Percentiles rank a stretch among this genome's conserved stretches.
phyloP scores from a whole-genome alignment of 2,797 vertebrate genomes.

The Phyllotis vaccarum region DNA sequence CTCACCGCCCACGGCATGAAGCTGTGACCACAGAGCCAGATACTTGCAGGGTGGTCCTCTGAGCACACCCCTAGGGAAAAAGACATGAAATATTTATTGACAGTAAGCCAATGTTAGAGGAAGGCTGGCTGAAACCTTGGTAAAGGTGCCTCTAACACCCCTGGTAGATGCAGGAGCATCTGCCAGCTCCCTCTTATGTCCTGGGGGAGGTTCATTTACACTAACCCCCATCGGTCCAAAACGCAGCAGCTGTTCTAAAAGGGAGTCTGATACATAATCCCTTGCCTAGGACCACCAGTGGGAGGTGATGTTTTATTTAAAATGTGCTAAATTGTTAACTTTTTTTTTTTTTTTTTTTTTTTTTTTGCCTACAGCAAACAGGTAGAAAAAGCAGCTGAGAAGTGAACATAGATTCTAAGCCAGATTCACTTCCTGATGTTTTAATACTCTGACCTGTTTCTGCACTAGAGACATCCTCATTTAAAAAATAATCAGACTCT shows the following conservation, averaged over 20 bases:
- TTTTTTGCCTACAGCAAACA: constrained; percentile 47
- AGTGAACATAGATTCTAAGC: not conserved
- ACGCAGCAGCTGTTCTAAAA: constrained; percentile 73
- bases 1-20: constrained; percentile 70
- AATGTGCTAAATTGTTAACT: constrained; percentile 60
- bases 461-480: not conserved
- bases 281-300: constrained; percentile 57
- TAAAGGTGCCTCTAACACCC: constrained; percentile 56
- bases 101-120: constrained; percentile 69
- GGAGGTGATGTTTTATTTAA: constrained; percentile 63
- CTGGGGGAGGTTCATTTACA: constrained; percentile 57
- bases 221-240: constrained; percentile 57
- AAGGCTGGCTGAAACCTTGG: constrained; percentile 63
- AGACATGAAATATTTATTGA: constrained; percentile 79
- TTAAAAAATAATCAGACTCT: constrained; percentile 33
- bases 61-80: constrained; percentile 65
- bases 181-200: constrained; percentile 69
- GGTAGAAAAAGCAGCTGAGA: constrained; percentile 51
- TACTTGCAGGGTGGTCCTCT: constrained; percentile 82
- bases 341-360: constrained; percentile 25
- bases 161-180: constrained; percentile 55
- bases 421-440: not conserved
- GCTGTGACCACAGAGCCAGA: constrained; percentile 74
- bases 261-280: constrained; percentile 67
- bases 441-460: not conserved